Conservation (phyloP, 1,140 invertebrate genomes). For the Nautilus pompilius region DNA sequence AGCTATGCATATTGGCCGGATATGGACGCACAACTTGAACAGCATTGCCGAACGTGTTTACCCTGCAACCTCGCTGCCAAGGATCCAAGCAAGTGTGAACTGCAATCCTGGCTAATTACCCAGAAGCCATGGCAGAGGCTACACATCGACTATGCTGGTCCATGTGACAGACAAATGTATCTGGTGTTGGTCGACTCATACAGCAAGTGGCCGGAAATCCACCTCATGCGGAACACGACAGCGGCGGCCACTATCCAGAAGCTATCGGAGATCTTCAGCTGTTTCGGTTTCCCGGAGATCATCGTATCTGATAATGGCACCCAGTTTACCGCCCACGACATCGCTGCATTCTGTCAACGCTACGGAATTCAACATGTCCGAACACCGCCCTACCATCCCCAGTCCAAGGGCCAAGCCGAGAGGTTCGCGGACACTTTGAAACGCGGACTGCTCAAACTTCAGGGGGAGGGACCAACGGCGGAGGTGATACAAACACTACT, state of each 20-base stretch:
- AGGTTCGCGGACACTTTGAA: conserved; percentile 22
- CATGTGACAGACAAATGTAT: conserved; percentile 23
- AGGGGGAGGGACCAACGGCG: too few relatives aligned
- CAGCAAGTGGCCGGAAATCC: conserved; percentile 22
- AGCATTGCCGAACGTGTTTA: too few relatives aligned
- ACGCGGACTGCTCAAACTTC: too few relatives aligned
- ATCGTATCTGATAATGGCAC: conserved; percentile 56
- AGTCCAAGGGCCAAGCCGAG: conserved; percentile 39
- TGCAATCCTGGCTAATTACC: conserved; percentile 16
- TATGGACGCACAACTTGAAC: conserved; percentile 56
- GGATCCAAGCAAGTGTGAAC: background rate
- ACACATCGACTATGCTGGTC: conserved; percentile 25
- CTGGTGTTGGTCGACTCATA: conserved; percentile 19
- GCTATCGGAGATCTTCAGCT: conserved; percentile 32
- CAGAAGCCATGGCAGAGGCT: conserved; percentile 17
- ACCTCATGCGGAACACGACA: conserved; percentile 16
- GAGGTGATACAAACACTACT: too few relatives aligned
- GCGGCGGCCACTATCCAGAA: conserved; percentile 9
- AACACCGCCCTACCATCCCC: conserved; percentile 36
- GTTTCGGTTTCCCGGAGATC: conserved; percentile 48
- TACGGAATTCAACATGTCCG: conserved; percentile 48
- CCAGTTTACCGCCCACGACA: conserved; percentile 51
- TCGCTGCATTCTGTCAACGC: conserved; percentile 47
- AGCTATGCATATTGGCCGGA: conserved; percentile 59
- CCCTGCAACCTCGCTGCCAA: conserved; percentile 37